These are phyloP conservation scores for Hyposoter didymator DNA, from an alignment of 2,888 invertebrate genomes.

Conservation along the genomic window DNA sequence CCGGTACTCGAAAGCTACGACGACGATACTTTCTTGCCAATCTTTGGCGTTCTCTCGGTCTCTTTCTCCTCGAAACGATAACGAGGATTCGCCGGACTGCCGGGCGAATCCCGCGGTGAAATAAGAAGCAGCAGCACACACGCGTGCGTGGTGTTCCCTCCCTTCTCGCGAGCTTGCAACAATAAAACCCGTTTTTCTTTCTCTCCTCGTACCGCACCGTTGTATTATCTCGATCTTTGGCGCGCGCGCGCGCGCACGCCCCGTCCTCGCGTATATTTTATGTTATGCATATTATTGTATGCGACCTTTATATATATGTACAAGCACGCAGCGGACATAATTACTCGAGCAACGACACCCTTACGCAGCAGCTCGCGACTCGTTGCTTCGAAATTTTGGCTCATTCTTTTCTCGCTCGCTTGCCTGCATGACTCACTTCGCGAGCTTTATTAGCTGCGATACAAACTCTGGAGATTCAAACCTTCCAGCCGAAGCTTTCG, in stretches of 20 bases:
- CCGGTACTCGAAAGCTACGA: slow-evolving; percentile 49
- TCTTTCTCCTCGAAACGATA: slow-evolving; percentile 46
- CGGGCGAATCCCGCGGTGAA: slow-evolving; percentile 42
- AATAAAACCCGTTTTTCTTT: slow-evolving; percentile 62
- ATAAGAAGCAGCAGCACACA: not conserved
- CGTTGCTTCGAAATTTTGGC: slow-evolving; percentile 1
- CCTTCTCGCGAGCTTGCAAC: slow-evolving; percentile 48
- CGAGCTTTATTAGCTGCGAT: slow-evolving; percentile 7
- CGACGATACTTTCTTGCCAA: slow-evolving; percentile 44
- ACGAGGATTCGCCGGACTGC: slow-evolving; percentile 59
- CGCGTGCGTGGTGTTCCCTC: not conserved
- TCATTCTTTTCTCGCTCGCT: not conserved
- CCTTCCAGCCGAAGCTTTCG: not conserved
- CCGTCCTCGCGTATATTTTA: slow-evolving; percentile 31
- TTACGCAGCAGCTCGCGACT: slow-evolving; percentile 40
- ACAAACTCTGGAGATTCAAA: not conserved
- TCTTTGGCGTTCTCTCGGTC: slow-evolving; percentile 36
- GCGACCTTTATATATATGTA: slow-evolving; percentile 1
- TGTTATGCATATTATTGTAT: slow-evolving; percentile 13
- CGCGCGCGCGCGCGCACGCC: slow-evolving; percentile 26
- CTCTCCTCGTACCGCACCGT: slow-evolving; percentile 28
- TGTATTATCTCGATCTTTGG: slow-evolving; percentile 58
- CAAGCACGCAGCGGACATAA: slow-evolving; percentile 45
- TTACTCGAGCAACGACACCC: slow-evolving; percentile 65
- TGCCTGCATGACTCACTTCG: not conserved